These are phyloP conservation scores for Struthidea cinerea DNA, from an alignment of 2,113 vertebrate genomes.

Conservation along the genomic window DNA sequence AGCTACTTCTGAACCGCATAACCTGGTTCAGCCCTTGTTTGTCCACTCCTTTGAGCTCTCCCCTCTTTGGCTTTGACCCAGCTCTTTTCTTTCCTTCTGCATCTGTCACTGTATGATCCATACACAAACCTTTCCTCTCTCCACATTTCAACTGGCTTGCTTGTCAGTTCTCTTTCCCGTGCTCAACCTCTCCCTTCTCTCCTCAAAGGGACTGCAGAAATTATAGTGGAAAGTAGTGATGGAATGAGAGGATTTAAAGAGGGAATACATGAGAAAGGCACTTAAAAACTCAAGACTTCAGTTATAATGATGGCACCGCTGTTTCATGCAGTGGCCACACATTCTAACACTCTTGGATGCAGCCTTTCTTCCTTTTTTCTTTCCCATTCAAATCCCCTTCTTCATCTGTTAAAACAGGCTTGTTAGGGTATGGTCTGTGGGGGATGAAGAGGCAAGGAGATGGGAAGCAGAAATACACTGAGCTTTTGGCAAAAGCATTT, in stretches of 20 bases:
- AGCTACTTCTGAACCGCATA: not conserved
- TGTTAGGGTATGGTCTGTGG: not conserved
- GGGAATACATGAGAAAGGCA: not conserved
- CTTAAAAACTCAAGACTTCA: not conserved
- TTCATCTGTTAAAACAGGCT: not conserved
- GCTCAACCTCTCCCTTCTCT: not conserved
- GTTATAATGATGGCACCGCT: not conserved
- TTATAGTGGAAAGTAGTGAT: not conserved
- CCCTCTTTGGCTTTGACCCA: not conserved
- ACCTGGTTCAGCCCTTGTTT: not conserved
- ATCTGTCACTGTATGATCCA: not conserved
- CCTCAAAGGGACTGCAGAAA: not conserved
- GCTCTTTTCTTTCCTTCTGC: not conserved
- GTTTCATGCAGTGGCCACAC: not conserved
- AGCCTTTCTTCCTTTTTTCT: not conserved
- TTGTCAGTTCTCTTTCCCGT: not conserved
- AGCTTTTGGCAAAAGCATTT: not conserved
- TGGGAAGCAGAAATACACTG: not conserved
- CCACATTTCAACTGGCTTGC: not conserved
- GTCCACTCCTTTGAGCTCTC: not conserved
- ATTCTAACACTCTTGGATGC: not conserved
- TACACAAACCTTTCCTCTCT: not conserved
- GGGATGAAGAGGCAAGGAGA: not conserved
- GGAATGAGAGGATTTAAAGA: not conserved
- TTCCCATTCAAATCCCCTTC: not conserved